Evolutionary conservation across 35 echinoderm and acorn worm genomes (phyloP), one percentile per base, ranked within the genome.

Genomic region (Stichopus chloronotus): DNA sequence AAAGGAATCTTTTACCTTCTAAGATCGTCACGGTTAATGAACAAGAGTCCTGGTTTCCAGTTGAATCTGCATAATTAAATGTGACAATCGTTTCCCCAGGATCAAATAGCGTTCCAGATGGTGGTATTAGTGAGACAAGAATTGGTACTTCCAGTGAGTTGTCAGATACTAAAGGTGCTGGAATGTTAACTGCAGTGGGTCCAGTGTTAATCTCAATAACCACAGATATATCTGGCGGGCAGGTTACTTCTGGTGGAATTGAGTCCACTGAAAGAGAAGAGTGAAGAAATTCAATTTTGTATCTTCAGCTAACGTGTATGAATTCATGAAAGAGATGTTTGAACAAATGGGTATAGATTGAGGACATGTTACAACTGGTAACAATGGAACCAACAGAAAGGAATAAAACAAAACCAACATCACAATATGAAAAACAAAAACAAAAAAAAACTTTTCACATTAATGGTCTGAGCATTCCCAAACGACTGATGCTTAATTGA

Each of bases 121-220:
- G 52, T 9, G 52, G 82, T 9, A 6, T 85, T 55, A 19, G 82
- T 55, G 5, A 8, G 52, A 85, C 52, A 9, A 85, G 23, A 6
- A 5, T 20, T 5, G 82, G 82, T 4, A 58, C 19, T 55, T 85
- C 30, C 82, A 7, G 7, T 55, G 82, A 85, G 23, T 85, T 85
- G 16, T 85, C 82, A 8, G 82, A 30, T 9, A 53, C 82, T 6
- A 16, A 21, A 21, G 82, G 82, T 7, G 16, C 30, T 9, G 82
- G 82, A 17, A 85, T 55, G 52, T 9, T 85, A 11, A 85, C 17
- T 55, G 52, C 9, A 17, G 57, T 53, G 53, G 82, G 82, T 4
- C 72, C 78, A 8, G 76, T 87, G 8, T 92, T 92, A 9, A 83
- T 88, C 91, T 93, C 78, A 25, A 95, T 84, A 0, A 93, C 76